Percentiles rank a stretch among this genome's conserved stretches.
Evolutionary conservation across 2,797 vertebrate genomes (phyloP).

Genomic region (Sebastes goodei): DNA sequence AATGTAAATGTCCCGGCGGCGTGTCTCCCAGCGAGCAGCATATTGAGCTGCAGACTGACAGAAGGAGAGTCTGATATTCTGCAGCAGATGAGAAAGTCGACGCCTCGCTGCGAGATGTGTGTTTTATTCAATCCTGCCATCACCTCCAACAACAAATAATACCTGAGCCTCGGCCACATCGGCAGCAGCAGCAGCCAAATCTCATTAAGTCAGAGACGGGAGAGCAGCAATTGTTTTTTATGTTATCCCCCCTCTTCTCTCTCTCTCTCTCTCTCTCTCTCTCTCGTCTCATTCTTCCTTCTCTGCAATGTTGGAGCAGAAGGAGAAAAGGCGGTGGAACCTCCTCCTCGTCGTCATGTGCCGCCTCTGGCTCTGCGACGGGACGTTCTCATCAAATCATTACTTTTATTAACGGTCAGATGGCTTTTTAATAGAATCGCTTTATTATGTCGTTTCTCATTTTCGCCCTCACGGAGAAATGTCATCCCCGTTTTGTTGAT

Average conservation of each 20-base stretch:
- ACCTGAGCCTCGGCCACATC: constrained; percentile 61
- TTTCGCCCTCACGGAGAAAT: constrained; percentile 64
- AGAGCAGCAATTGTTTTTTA: constrained; percentile 74
- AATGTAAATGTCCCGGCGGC: not conserved
- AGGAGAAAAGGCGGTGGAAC: constrained; percentile 51
- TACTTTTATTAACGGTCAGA: constrained; percentile 86
- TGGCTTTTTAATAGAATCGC: constrained; percentile 86
- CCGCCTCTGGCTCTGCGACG: constrained; percentile 67
- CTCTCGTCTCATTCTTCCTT: constrained; percentile 28
- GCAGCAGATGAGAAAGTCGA: constrained; percentile 56
- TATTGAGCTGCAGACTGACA: not conserved
- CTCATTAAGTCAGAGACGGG: constrained; percentile 76
- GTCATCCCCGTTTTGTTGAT: constrained; percentile 64
- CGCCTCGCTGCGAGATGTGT: constrained; percentile 40
- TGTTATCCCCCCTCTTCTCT: constrained; percentile 33
- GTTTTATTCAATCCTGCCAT: constrained; percentile 67
- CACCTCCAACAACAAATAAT: constrained; percentile 72
- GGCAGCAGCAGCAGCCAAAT: constrained; percentile 53
- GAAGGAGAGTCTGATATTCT: constrained; percentile 40
- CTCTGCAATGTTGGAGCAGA: constrained; percentile 59
- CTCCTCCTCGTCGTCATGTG: not conserved
- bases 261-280: not conserved
- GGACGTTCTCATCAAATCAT: constrained; percentile 80
- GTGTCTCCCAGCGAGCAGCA: constrained; percentile 6
- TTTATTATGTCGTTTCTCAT: constrained; percentile 83